Evolutionary conservation across 2,888 invertebrate species (phyloP).

Genomic region (Tromatobia lineatoria): DNA sequence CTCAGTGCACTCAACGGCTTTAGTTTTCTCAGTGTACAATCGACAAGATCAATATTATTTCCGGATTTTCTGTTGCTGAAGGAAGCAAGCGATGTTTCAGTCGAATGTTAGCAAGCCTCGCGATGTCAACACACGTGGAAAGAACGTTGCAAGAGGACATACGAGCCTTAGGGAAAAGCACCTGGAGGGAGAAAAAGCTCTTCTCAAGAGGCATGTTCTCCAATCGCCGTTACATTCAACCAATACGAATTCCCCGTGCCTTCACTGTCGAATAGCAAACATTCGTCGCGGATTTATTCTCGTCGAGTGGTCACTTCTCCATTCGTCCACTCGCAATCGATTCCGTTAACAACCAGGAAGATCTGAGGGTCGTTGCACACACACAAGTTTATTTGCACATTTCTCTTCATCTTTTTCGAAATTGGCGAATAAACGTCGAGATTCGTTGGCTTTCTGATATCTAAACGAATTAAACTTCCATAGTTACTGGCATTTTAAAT

Average conservation of each 20-base stretch:
- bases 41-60: conserved; percentile 6
- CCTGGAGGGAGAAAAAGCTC: conserved; percentile 32
- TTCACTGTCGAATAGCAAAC: conserved; percentile 52
- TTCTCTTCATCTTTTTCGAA: conserved; percentile 1
- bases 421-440: background rate
- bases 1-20: too few species aligned
- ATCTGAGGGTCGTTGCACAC: background rate
- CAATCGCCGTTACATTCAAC: conserved; percentile 35
- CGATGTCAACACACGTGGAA: background rate
- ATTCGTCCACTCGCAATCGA: conserved; percentile 46
- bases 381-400: conserved; percentile 5
- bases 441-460: background rate
- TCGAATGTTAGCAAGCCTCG: background rate
- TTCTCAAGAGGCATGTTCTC: conserved; percentile 36
- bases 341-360: conserved; percentile 42
- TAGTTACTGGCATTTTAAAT: background rate
- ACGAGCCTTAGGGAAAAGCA: conserved; percentile 3
- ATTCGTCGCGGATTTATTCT: conserved; percentile 64
- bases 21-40: too few species aligned
- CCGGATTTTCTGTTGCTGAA: background rate
- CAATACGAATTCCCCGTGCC: conserved; percentile 22
- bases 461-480: background rate
- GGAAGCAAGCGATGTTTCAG: background rate
- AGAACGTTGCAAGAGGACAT: conserved; percentile 9
- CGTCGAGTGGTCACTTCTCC: conserved; percentile 58